Conservation (phyloP, 2,797 vertebrate species). For the Jordanella pulchra region DNA sequence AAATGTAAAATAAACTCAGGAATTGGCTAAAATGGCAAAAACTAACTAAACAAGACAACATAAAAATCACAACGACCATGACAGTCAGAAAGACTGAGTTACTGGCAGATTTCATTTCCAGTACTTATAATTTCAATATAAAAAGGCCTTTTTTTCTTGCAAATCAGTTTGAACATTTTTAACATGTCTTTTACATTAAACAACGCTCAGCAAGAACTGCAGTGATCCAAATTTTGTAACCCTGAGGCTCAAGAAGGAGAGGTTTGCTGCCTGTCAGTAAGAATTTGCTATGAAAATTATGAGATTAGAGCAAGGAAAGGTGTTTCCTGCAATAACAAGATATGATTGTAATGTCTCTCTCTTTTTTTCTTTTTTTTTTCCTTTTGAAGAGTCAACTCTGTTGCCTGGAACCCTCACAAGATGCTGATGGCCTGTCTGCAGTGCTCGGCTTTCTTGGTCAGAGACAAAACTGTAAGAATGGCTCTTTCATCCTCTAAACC, state of each 20-base stretch:
- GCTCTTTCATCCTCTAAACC: background rate
- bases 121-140: background rate
- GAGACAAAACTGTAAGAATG: conserved; percentile 68
- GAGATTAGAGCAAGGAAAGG: background rate
- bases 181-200: background rate
- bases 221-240: background rate
- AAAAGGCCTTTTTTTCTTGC: background rate
- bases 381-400: conserved; percentile 16
- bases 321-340: background rate
- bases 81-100: too few species aligned
- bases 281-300: background rate
- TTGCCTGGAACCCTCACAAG: conserved; percentile 88
- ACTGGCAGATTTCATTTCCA: background rate
- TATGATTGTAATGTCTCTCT: background rate
- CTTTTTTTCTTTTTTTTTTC: conserved; percentile 6
- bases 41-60: too few species aligned
- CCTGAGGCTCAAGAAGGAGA: background rate
- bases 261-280: background rate
- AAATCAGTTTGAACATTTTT: background rate
- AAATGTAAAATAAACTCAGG: too few species aligned
- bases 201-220: background rate
- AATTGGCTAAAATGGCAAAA: too few species aligned
- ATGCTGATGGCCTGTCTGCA: conserved; percentile 89
- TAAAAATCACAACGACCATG: too few species aligned
- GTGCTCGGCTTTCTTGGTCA: conserved; percentile 86